These are phyloP conservation scores for Cotesia vestalis DNA, from an alignment of 1,140 invertebrate genomes.

Conservation along the genomic window DNA sequence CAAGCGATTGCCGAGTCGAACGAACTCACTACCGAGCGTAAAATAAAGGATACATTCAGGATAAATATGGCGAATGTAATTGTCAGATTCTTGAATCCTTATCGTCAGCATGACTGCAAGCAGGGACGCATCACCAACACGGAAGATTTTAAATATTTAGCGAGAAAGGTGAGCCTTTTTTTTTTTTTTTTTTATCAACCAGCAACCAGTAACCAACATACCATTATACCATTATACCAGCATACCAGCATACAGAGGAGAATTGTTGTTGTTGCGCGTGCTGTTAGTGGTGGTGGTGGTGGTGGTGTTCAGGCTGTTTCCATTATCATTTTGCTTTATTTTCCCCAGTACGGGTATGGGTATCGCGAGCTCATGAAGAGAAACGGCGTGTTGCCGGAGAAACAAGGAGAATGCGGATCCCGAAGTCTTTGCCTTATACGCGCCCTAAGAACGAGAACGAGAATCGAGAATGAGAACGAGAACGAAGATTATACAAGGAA, in stretches of 20 bases:
- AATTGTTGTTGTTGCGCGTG: constrained; percentile 12
- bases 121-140: constrained; percentile 86
- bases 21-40: constrained; percentile 64
- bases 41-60: constrained; percentile 89
- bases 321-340: too few relatives aligned
- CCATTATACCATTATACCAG: too few relatives aligned
- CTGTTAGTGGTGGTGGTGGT: neutral
- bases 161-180: constrained; percentile 81
- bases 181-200: neutral
- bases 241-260: too few relatives aligned
- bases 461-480: neutral
- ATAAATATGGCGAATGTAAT: constrained; percentile 89
- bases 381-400: constrained; percentile 17
- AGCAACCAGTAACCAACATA: too few relatives aligned
- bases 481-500: too few relatives aligned
- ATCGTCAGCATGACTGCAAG: constrained; percentile 84
- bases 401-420: constrained; percentile 35
- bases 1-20: constrained; percentile 49
- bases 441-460: too few relatives aligned
- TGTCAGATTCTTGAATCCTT: constrained; percentile 90
- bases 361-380: constrained; percentile 1
- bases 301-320: neutral
- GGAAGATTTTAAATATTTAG: constrained; percentile 95
- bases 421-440: constrained; percentile 35
- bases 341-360: neutral